Evolutionary conservation across 2,113 vertebrate species (phyloP).

Genomic region (Vicugna pacos): DNA sequence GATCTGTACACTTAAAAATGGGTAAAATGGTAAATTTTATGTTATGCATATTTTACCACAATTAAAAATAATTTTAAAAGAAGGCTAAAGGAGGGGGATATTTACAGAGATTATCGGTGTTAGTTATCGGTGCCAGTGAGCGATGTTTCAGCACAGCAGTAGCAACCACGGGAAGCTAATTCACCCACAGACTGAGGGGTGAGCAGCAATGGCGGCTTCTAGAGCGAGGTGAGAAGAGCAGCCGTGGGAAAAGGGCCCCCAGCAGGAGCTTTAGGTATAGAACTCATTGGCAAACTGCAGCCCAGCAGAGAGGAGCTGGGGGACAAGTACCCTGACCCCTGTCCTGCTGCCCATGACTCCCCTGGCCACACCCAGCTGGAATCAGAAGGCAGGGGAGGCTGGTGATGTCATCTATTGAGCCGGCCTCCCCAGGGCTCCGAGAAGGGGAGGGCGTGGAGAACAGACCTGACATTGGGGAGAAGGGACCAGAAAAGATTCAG

Average conservation of each 20-base stretch:
- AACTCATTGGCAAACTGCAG: not conserved
- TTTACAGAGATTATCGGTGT: not conserved
- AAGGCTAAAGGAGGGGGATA: not conserved
- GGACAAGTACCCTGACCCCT: not conserved
- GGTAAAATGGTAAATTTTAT: not conserved
- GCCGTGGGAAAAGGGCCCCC: not conserved
- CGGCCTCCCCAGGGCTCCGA: not conserved
- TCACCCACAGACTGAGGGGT: not conserved
- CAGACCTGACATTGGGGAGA: not conserved
- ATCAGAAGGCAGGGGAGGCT: not conserved
- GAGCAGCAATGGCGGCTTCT: not conserved
- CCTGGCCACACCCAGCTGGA: not conserved
- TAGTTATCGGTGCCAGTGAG: not conserved
- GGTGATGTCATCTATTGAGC: accelerated
- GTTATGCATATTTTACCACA: not conserved
- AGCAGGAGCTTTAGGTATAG: not conserved
- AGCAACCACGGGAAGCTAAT: not conserved
- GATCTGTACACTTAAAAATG: not conserved
- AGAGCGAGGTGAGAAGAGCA: not conserved
- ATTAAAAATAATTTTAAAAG: not conserved
- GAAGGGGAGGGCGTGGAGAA: not conserved
- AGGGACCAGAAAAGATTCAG: accelerated
- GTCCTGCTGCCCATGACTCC: too few relatives aligned
- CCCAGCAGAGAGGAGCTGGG: not conserved
- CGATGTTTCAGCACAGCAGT: not conserved